Base-by-base conservation (phyloP, 2,888 invertebrate genomes). In the Calliphora vomitoria region DNA sequence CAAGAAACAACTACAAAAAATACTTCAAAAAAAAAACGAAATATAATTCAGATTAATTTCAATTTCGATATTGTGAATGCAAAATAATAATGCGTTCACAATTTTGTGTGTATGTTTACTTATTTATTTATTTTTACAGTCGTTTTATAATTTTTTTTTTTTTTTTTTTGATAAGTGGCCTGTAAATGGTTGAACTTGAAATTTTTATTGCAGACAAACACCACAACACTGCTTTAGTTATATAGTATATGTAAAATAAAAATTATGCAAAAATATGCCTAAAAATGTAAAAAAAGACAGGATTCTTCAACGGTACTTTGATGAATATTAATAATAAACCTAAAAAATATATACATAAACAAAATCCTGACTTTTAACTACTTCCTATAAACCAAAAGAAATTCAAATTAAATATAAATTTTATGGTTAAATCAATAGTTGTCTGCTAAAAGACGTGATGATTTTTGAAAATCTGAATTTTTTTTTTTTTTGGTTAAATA, bases 101-200 rank as follows among this genome's bases (percentile, higher is more conserved):
- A 50, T 60, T 18, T 0, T 58, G 44, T 47, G 41, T 18, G 2
- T 58, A 35, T 38, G 31, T 76, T 71, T 62, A 25, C 31, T 64
- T 64, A 35, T 25, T 71, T 62, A 25, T 44, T 64, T 64, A 35
- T 25, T 71, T 44, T 44, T 44, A 44, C 15, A 47, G 13, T 4
- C 47, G 11, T n/a, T 47, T 47, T 47, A 15, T 18, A n/a, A n/a
- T n/a, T n/a, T n/a, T n/a, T n/a, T n/a, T 31, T 66, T 79, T 38
- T 68, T 13, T 66, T 79, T 20, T 58, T 13, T 38, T 64, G 41
- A 74, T 79, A 66, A 71, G 55, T 53, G 80, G n/a, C 80, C 71
- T 87, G 86, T 87, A 84, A 87, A 80, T 84, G 53, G 3, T 72
- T 87, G 87, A 87, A 87, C 87, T 87, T 87, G 87, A 87, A 87